Base-by-base conservation (phyloP, 2,888 invertebrate genomes). In the Nephrotoma appendiculata region DNA sequence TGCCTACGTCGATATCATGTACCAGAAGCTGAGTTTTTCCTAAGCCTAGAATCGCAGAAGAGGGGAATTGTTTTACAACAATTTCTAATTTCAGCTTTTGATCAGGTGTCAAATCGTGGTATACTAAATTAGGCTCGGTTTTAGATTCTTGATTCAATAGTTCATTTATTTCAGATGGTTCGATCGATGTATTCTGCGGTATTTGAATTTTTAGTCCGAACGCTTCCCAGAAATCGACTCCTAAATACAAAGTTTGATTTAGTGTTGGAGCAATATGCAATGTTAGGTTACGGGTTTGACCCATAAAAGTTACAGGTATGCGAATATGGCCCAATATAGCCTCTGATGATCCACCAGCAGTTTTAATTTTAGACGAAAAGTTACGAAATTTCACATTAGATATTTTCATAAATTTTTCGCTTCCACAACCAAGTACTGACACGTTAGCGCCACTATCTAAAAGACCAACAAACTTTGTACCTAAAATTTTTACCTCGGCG, bases 1-100 rank as follows among this genome's bases (percentile, higher is more conserved):
- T 87, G 6, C 88, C 87, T 87, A 88, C 85, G 83, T 88, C 88
- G 7, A 88, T 88, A 0, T 19, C 52, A 44, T 88, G 88, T 41
- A 86, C 87, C 12, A 87, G 15, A 1, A 88, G n/a, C 0, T 12
- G 45, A 2, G 19, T 19, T 19, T 19, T 19, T 19, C 19, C 19
- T 1, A 19, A 19, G 19, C 19, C 19, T 19, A 19, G 19, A 19
- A 19, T 19, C 19, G 19, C 19, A 19, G 19, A 19, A 19, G 19
- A 19, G 0, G 19, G 19, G 19, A 19, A 19, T 19, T 19, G 19
- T 19, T 19, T 19, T 19, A 19, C 1, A 19, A 19, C 19, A 19
- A 19, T 1, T 19, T 19, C 19, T 19, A 19, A 19, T 19, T 19
- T 19, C 19, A 19, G 19, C 19, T 19, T 88, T 83, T 83, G 41